Conservation (phyloP, 2,888 invertebrate genomes). For the Nasonovia ribisnigri region DNA sequence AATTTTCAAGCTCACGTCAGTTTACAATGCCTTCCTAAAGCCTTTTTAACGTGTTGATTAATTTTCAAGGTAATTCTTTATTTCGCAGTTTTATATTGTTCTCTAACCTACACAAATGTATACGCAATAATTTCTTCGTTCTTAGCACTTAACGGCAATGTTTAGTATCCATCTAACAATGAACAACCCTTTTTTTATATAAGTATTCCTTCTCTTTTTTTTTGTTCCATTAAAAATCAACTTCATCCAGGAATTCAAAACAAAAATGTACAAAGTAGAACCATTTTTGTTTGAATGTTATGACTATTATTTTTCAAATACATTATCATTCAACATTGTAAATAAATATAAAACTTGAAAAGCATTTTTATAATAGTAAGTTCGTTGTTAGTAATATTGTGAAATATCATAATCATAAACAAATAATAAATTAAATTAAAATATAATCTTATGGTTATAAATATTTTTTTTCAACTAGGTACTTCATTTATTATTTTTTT, state of each 20-base stretch:
- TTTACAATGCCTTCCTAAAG: background rate
- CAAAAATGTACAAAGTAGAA: background rate
- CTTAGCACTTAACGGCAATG: background rate
- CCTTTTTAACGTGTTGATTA: conserved; percentile 27
- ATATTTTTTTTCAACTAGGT: background rate
- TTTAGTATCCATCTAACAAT: background rate
- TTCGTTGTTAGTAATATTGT: background rate
- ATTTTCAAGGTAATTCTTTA: background rate
- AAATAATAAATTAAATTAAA: no score
- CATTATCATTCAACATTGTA: background rate
- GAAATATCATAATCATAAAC: background rate
- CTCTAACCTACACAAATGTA: background rate
- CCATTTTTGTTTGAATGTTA: background rate
- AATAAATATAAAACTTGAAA: background rate
- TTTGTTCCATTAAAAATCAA: background rate
- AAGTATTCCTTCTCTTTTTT: background rate
- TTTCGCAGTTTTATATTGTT: background rate
- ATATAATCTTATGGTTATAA: no score
- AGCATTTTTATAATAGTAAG: background rate
- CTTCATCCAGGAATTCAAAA: background rate
- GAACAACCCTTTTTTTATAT: background rate
- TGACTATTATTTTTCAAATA: background rate
- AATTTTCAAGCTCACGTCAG: conserved; percentile 19
- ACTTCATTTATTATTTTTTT: background rate
- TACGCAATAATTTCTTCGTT: background rate